Conservation (phyloP, 2,113 vertebrate species). For the Hemibagrus wyckioides region DNA sequence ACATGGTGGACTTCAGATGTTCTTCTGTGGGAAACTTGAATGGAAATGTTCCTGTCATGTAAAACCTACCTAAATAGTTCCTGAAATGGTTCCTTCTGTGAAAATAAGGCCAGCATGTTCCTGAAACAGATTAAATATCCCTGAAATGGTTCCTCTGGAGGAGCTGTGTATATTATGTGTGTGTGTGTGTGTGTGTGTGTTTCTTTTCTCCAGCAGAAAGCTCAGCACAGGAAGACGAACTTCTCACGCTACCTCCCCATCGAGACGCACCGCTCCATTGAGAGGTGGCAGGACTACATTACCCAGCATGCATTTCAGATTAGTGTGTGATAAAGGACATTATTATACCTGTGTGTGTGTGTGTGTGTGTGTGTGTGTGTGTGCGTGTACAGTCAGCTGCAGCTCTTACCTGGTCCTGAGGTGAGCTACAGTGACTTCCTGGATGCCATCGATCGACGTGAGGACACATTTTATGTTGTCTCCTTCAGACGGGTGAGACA, state of each 20-base stretch:
- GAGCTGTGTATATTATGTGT: background rate
- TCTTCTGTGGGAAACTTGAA: too few relatives aligned
- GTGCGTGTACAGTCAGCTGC: constrained; percentile 74
- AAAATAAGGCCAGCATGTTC: background rate
- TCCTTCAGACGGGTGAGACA: constrained; percentile 84
- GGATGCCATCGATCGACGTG: constrained; percentile 86
- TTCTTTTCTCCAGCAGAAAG: constrained; percentile 70
- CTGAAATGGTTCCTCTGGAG: background rate
- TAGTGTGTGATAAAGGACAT: background rate
- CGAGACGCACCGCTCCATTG: constrained; percentile 71
- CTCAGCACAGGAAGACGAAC: constrained; percentile 76
- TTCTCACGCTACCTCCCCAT: constrained; percentile 79
- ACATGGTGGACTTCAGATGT: too few relatives aligned
- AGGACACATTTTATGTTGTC: constrained; percentile 91
- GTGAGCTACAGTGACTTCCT: constrained; percentile 84
- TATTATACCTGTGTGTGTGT: background rate
- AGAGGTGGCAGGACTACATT: constrained; percentile 67
- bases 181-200: background rate
- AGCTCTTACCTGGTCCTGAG: constrained; percentile 83
- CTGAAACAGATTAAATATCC: background rate
- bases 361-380: constrained; percentile 18
- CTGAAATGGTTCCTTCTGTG: background rate
- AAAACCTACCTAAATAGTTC: background rate
- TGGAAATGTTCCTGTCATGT: too few relatives aligned
- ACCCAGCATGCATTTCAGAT: constrained; percentile 21